These are phyloP conservation scores for Cyclophora punctaria DNA, from an alignment of 2,888 invertebrate species.

Conservation along the genomic window DNA sequence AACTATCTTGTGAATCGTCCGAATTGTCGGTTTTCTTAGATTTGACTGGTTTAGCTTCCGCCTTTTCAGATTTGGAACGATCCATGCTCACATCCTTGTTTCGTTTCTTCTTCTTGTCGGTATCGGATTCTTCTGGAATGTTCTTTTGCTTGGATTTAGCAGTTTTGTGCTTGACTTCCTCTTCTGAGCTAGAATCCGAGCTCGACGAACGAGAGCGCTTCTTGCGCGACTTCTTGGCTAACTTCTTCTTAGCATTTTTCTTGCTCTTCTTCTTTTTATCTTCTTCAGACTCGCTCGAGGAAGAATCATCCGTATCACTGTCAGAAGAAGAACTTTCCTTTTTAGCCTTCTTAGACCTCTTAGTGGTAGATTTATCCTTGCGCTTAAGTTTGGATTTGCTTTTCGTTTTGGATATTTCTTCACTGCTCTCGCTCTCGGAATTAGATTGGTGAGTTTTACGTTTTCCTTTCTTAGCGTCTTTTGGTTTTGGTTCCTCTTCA, in stretches of 20 bases:
- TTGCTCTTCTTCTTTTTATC: slow-evolving; percentile 69
- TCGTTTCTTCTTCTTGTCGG: slow-evolving; percentile 62
- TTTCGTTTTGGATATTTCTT: slow-evolving; percentile 58
- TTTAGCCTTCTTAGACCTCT: slow-evolving; percentile 67
- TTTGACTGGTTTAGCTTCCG: slow-evolving; percentile 45
- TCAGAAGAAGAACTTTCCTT: slow-evolving; percentile 68
- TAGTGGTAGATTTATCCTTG: slow-evolving; percentile 74
- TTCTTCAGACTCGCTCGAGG: slow-evolving; percentile 68
- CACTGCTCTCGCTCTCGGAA: slow-evolving; percentile 66
- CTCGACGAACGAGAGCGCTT: slow-evolving; percentile 65
- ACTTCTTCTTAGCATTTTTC: slow-evolving; percentile 61
- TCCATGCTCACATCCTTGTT: slow-evolving; percentile 53
- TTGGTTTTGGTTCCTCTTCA: slow-evolving; percentile 47
- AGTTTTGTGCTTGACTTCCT: slow-evolving; percentile 65
- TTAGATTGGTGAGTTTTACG: slow-evolving; percentile 70
- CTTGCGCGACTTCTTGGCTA: slow-evolving; percentile 64
- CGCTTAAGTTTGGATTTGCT: slow-evolving; percentile 61
- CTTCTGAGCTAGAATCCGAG: slow-evolving; percentile 70
- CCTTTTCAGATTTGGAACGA: slow-evolving; percentile 53
- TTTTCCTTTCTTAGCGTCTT: slow-evolving; percentile 59
- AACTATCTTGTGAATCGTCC: slow-evolving; percentile 61
- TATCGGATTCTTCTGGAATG: slow-evolving; percentile 65
- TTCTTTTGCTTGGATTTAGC: slow-evolving; percentile 65
- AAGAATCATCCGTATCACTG: slow-evolving; percentile 68
- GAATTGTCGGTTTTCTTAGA: slow-evolving; percentile 58